A percentile compares a stretch with the other conserved stretches of the same genome.
Conservation (phyloP, 2,113 vertebrate genomes). For the Columba janthina region DNA sequence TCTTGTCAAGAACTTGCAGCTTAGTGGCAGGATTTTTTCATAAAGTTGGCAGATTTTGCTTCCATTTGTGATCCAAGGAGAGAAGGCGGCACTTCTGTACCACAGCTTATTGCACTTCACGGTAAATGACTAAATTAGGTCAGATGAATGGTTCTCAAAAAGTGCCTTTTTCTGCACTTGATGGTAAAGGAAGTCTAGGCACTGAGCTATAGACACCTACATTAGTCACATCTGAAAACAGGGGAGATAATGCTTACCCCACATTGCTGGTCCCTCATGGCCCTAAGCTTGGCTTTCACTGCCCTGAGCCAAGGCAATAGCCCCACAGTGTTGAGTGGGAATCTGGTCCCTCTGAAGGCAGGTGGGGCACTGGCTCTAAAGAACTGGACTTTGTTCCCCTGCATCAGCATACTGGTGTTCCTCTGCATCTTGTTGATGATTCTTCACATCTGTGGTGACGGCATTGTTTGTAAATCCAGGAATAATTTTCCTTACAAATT, state of each 20-base stretch:
- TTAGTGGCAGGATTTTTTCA: background rate
- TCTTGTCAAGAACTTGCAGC: background rate
- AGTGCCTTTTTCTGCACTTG: background rate
- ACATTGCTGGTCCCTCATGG: background rate
- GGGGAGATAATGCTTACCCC: background rate
- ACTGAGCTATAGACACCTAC: background rate
- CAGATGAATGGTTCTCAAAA: background rate
- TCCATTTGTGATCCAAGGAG: background rate
- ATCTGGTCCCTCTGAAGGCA: background rate
- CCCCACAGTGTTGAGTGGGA: background rate
- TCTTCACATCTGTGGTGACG: background rate
- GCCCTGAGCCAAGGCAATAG: background rate
- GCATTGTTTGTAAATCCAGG: background rate
- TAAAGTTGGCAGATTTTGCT: background rate
- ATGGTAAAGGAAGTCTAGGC: background rate
- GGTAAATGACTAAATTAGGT: background rate
- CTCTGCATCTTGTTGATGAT: background rate
- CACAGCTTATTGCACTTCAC: background rate
- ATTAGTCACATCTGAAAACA: background rate
- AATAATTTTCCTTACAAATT: constrained; percentile 9
- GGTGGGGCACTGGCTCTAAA: background rate
- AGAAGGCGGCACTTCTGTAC: background rate
- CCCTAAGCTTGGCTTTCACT: background rate
- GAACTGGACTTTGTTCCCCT: background rate
- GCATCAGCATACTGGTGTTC: background rate